Base-by-base conservation (phyloP, 2,797 vertebrate species). In the Sarcophilus harrisii region DNA sequence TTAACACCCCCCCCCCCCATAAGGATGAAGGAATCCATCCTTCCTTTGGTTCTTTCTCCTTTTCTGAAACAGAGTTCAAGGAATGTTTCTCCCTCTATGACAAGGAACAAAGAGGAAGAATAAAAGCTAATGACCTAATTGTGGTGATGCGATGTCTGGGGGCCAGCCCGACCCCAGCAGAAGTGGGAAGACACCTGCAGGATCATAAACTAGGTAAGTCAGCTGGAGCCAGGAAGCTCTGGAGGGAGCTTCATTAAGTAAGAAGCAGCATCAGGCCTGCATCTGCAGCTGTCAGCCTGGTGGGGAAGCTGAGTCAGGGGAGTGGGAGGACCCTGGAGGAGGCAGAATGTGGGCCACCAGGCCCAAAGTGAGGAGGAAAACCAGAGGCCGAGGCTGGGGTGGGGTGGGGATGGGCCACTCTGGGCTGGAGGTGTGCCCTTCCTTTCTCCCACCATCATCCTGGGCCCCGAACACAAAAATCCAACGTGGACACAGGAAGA, bases 1-100 rank as follows among this genome's bases (percentile, higher is more conserved):
- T 0, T 9, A 52, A 9, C 52, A 54, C 52, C 52, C 52, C 21
- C 0, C 1, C 9, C 29, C 10, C 0, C 38, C 2, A 30, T 2
- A 1, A 0, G 73, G 1, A 0, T 21, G 95, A 92, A 0, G 24
- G 8, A 91, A 11, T 0, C 1, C 3, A 11, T 0, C 1, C 3
- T 1, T 18, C 54, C 54, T 55, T 55, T 55, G 54, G 54, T 55
- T 55, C 9, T 55, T 11, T 55, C 10, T 55, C 54, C 54, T 55
- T 10, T 55, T 11, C 54, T 55, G 54, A 55, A 55, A 1, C 98
- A 99, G 99, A 99, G 97, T 99, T 99, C 98, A 99, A 99, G 98
- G 99, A 99, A 97, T 99, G 99, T 92, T 99, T 99, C 97, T 99
- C 99, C 1, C 98, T 99, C 93, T 99, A 99, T 0, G 99, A 99